These are phyloP conservation scores for Anticlea derivata DNA, from an alignment of 2,888 invertebrate species.

Conservation along the genomic window DNA sequence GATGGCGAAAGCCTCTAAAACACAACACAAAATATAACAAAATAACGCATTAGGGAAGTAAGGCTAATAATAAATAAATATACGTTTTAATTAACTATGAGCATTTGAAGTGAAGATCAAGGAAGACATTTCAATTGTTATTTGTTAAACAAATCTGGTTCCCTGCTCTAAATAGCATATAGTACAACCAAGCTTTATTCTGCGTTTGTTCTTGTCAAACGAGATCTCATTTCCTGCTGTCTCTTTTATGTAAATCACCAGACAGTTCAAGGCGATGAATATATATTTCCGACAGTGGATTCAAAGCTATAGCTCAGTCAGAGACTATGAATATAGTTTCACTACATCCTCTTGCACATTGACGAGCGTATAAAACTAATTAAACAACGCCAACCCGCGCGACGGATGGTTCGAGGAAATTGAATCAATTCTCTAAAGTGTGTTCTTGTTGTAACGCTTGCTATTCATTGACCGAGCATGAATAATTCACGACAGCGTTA, in stretches of 20 bases:
- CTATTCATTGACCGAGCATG: too few relatives aligned
- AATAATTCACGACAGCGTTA: too few relatives aligned
- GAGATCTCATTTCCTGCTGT: conserved; percentile 27
- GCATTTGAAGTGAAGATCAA: neutral
- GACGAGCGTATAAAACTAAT: conserved; percentile 33
- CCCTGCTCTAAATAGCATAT: conserved; percentile 1
- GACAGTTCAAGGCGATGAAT: conserved; percentile 16
- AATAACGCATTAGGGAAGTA: too few relatives aligned
- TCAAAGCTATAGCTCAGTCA: conserved; percentile 6
- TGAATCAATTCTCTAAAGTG: conserved; percentile 28
- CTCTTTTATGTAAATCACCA: conserved; percentile 27
- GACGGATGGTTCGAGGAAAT: conserved; percentile 24
- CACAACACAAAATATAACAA: too few relatives aligned
- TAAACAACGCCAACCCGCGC: conserved; percentile 22
- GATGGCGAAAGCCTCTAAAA: too few relatives aligned
- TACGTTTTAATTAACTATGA: conserved; percentile 3
- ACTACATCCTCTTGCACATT: conserved; percentile 13
- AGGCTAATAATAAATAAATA: too few relatives aligned
- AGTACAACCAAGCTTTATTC: conserved; percentile 4
- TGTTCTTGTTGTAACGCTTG: conserved; percentile 10
- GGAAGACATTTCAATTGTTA: conserved; percentile 3
- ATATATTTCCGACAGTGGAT: conserved; percentile 13
- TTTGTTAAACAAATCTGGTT: conserved; percentile 10
- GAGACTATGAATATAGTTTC: conserved; percentile 8
- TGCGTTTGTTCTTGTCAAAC: conserved; percentile 16